These are phyloP conservation scores for Danaus plexippus DNA, from an alignment of 1,140 invertebrate species.

Conservation along the genomic window DNA sequence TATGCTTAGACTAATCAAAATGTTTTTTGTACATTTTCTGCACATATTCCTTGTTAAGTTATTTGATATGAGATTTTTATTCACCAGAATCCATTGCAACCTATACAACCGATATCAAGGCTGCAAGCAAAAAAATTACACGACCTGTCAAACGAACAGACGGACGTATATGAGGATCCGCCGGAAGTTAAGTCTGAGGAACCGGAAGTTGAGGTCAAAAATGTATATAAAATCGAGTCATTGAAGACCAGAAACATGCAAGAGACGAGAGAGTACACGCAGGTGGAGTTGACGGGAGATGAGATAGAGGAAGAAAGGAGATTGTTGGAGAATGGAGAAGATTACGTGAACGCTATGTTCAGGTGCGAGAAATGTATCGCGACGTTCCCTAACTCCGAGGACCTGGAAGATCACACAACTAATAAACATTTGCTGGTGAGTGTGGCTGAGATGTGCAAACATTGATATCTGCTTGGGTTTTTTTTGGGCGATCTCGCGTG, in stretches of 20 bases:
- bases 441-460: constrained; percentile 26
- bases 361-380: constrained; percentile 45
- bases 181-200: constrained; percentile 14
- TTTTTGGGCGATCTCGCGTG: neutral
- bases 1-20: too few relatives aligned
- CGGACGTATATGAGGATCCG: constrained; percentile 2
- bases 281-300: constrained; percentile 35
- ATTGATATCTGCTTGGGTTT: neutral
- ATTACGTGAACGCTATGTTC: constrained; percentile 55
- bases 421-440: constrained; percentile 39
- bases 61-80: too few relatives aligned
- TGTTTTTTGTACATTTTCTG: too few relatives aligned
- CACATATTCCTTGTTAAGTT: too few relatives aligned
- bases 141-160: constrained; percentile 12
- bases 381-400: constrained; percentile 50
- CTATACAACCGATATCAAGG: too few relatives aligned
- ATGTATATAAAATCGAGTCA: constrained; percentile 17
- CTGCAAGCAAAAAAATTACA: neutral
- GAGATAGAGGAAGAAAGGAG: constrained; percentile 44
- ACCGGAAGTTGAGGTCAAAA: constrained; percentile 16
- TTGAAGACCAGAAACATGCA: constrained; percentile 5
- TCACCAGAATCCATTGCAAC: too few relatives aligned
- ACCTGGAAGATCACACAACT: constrained; percentile 43
- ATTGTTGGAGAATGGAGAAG: constrained; percentile 26
- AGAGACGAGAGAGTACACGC: constrained; percentile 25